Evolutionary conservation across 1,140 invertebrate genomes (phyloP), one percentile per base, ranked within the genome.

Genomic region (Aphidius gifuensis): DNA sequence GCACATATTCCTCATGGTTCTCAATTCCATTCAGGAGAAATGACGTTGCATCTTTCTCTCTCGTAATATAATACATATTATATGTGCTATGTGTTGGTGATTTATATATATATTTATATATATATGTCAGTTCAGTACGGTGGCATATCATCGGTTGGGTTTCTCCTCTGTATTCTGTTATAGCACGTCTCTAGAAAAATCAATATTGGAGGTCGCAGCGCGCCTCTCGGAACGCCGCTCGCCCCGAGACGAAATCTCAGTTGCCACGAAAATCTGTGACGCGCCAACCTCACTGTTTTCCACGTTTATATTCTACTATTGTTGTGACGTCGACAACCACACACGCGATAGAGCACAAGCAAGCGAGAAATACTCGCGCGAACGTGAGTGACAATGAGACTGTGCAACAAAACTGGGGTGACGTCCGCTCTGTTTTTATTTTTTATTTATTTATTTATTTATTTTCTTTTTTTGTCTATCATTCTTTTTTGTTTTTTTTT

Each of bases 151-250:
- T 75, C 71, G 71, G 67, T 44, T 66, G 66, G 46, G 4, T 32
- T 32, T 32, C 72, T 66, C 66, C 67, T 68, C 70, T 4, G 1
- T 72, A 71, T 71, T 74, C 70, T 72, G 69, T 76, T 77, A 38
- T 38, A 9, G 9, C 53, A 44, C 38, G 53, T 16, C 74, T 70
- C 62, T 53, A 66, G 71, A 71, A 80, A 80, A 80, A 80, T 80
- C 79, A 80, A 80, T 80, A 80, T 79, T 70, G 65, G 70, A 70
- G 75, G 74, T 38, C 53, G 53, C 39, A 44, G 75, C 73, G 77
- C 77, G 73, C 77, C 77, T 74, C 69, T 68, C 70, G 66, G 69
- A 71, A 68, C 69, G 69, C 69, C 69, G 67, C 7, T n/a, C 45
- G 64, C 65, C 65, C 62, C 62, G 68, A 74, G 71, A 74, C 74